phyloP scores from a whole-genome alignment of 2,113 vertebrate species.

The Microtus ochrogaster region DNA sequence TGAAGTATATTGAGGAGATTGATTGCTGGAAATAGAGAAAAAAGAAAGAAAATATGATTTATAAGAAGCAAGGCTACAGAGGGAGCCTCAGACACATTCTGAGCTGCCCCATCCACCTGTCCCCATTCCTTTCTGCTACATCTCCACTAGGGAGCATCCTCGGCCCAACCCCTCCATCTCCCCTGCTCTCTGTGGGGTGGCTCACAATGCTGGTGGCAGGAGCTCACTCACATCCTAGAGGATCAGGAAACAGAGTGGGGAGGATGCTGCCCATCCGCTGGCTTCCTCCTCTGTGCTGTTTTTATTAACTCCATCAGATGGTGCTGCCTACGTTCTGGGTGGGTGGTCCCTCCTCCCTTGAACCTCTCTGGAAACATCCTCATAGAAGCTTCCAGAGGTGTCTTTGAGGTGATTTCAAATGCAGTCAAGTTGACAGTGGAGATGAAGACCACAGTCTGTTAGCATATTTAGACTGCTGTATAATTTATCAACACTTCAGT shows the following conservation, averaged over 20 bases:
- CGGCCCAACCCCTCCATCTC: not conserved
- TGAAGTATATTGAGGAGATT: not conserved
- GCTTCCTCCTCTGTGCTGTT: not conserved
- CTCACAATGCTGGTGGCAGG: not conserved
- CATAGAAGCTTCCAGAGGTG: not conserved
- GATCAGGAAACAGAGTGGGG: not conserved
- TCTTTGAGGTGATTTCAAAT: not conserved
- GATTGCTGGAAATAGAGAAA: not conserved
- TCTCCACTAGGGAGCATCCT: not conserved
- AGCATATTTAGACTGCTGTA: not conserved
- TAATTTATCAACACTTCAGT: not conserved
- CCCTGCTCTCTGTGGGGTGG: too few species aligned
- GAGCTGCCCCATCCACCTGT: not conserved
- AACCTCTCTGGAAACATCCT: not conserved
- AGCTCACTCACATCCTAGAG: not conserved
- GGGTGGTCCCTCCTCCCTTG: not conserved
- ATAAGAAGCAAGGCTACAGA: too few species aligned
- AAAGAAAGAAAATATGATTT: not conserved
- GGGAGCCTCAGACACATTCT: not conserved
- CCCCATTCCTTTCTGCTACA: accelerated
- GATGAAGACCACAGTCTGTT: not conserved
- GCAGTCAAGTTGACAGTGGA: not conserved
- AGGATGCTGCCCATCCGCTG: not conserved
- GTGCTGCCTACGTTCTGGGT: not conserved
- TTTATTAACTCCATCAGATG: not conserved